A percentile compares a stretch with the other conserved stretches of the same genome.
Evolutionary conservation across 2,888 invertebrate genomes (phyloP).

Genomic region (Lamellibrachia columna): DNA sequence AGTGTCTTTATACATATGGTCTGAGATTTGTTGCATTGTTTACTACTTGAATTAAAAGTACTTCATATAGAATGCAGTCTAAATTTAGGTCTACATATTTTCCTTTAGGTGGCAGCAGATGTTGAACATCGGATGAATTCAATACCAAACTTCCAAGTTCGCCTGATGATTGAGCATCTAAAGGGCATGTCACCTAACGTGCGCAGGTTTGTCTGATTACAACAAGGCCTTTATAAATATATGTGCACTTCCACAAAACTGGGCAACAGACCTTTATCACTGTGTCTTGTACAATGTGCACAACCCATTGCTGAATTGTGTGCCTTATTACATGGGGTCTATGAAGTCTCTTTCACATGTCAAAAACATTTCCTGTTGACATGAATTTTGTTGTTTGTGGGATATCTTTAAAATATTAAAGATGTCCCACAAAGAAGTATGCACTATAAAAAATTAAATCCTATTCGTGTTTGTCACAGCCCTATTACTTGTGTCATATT

Average conservation of each 20-base stretch:
- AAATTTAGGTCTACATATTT: neutral
- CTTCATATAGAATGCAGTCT: neutral
- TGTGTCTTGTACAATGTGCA: no score
- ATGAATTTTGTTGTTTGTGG: no score
- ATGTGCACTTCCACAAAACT: neutral
- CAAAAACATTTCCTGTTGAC: no score
- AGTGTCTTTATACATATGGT: neutral
- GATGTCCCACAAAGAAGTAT: no score
- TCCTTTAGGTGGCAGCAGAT: conserved; percentile 56
- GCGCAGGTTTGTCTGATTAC: conserved; percentile 47
- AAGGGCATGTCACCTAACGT: conserved; percentile 72
- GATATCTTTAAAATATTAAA: no score
- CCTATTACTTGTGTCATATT: no score
- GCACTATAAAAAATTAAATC: no score
- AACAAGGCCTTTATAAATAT: neutral
- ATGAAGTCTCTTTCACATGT: no score
- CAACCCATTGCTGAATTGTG: no score
- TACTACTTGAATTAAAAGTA: neutral
- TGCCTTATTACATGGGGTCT: no score
- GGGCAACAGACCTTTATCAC: no score
- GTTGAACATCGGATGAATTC: conserved; percentile 70
- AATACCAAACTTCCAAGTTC: conserved; percentile 72
- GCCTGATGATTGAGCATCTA: conserved; percentile 74
- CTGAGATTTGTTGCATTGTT: neutral
- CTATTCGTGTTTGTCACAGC: no score